Percentiles rank a stretch among this genome's conserved stretches.
Evolutionary conservation across 2,113 vertebrate species (phyloP).

Genomic region (Haliaeetus leucogaster): DNA sequence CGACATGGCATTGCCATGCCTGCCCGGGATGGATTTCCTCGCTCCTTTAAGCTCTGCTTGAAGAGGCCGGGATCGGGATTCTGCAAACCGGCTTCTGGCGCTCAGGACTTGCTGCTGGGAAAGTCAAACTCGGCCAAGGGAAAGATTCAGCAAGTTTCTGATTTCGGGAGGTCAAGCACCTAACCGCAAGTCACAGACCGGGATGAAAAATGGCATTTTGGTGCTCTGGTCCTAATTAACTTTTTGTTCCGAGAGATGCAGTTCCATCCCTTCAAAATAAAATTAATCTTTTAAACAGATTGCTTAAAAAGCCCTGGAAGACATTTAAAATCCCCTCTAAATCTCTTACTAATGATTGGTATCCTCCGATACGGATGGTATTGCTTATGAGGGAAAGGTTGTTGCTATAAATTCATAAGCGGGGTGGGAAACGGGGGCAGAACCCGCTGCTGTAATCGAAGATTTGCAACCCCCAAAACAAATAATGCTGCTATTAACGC

Average conservation of each 20-base stretch:
- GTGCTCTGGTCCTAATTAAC: conserved; percentile 59
- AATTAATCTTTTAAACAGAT: conserved; percentile 47
- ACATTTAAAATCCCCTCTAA: neutral
- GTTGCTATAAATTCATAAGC: neutral
- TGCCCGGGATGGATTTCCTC: neutral
- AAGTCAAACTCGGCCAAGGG: neutral
- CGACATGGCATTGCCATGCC: accelerated
- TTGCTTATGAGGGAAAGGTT: neutral
- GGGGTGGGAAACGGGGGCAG: neutral
- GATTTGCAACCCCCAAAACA: neutral
- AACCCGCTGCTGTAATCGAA: neutral
- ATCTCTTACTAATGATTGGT: neutral
- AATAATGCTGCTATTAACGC: neutral
- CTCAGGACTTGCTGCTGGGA: neutral
- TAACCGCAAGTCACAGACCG: neutral
- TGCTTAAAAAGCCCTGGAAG: neutral
- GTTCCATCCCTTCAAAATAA: conserved; percentile 5
- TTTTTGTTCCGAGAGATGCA: conserved; percentile 17
- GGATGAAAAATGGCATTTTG: conserved; percentile 53
- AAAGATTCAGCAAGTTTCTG: neutral
- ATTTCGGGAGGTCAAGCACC: conserved; percentile 10
- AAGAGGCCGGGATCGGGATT: neutral
- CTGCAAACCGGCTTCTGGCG: neutral
- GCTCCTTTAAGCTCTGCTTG: neutral
- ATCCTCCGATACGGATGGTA: neutral